These are phyloP conservation scores for Ceratina calcarata DNA, from an alignment of 1,140 invertebrate genomes.

Conservation along the genomic window DNA sequence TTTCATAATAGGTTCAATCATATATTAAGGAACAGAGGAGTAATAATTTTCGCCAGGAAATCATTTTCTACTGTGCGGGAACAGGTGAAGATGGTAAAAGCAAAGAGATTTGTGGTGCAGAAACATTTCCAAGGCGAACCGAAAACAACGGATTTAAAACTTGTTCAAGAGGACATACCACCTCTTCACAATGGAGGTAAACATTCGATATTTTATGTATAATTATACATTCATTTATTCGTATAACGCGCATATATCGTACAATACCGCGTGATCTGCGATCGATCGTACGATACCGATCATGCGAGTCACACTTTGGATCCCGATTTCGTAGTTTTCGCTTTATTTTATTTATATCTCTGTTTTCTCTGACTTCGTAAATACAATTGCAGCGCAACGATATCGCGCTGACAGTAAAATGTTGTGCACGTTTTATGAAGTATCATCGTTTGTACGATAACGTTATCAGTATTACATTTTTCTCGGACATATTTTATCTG, in stretches of 20 bases:
- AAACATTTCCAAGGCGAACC: slow-evolving; percentile 85
- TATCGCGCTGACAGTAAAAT: too few relatives aligned
- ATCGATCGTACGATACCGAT: not conserved
- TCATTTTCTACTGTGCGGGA: not conserved
- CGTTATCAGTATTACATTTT: not conserved
- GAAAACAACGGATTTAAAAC: slow-evolving; percentile 83
- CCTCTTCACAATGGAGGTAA: slow-evolving; percentile 84
- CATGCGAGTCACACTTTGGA: too few relatives aligned
- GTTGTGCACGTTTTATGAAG: too few relatives aligned
- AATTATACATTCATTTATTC: not conserved
- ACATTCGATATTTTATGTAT: not conserved
- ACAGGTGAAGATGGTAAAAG: slow-evolving; percentile 77
- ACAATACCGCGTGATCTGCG: too few relatives aligned
- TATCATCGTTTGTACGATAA: not conserved
- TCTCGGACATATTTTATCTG: not conserved
- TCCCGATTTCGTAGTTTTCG: too few relatives aligned
- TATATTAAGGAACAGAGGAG: not conserved
- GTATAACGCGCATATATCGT: too few relatives aligned
- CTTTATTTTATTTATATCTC: too few relatives aligned
- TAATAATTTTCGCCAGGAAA: not conserved
- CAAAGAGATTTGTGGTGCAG: slow-evolving; percentile 82
- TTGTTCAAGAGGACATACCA: slow-evolving; percentile 84
- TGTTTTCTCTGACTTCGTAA: too few relatives aligned
- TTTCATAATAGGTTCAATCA: not conserved
- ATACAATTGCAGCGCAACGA: too few relatives aligned